Evolutionary conservation across 2,797 vertebrate species (phyloP), one percentile per base, ranked within the genome.

Genomic region (Carapus acus): DNA sequence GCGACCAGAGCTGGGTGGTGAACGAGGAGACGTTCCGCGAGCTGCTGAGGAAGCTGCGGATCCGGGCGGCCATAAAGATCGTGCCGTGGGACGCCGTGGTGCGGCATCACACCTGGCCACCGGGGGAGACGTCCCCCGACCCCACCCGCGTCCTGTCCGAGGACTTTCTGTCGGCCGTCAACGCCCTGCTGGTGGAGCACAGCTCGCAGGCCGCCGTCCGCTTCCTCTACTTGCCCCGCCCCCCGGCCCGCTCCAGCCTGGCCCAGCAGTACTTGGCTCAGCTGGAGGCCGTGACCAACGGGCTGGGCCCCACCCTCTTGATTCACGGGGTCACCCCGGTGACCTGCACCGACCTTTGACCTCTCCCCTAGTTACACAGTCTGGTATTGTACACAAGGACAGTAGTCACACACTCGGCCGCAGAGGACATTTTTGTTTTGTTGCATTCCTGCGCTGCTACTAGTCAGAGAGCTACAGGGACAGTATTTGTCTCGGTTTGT

Each of bases 261-360:
- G 79, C 90, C 0, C 85, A 86, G 60, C 82, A 77, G 44, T 96
- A 93, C 74, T 61, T 95, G 62, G 68, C 81, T 2, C 87, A 92
- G 52, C 63, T 94, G 57, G 90, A 94, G 8, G 76, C 73, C 0
- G 76, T 96, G 54, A 94, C 90, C 23, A 78, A 65, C 0, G 79
- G 80, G 38, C 83, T 96, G 40, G 93, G 93, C 8, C 93, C 93
- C 2, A 93, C 91, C 0, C 83, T 96, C 15, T 77, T 95, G 31
- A 90, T 94, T 62, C 93, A 96, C 0, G 93, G 93, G 0, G 81
- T 96, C 67, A 94, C 92, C 2, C 90, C 90, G 0, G 93, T 96
- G 47, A 96, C 93, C 2, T 95, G 90, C 76, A 95, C 93, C 13
- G 93, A 91, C 24, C 88, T 96, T 18, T 93, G 74, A 90, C 54